A percentile compares a stretch with the other conserved stretches of the same genome.
Conservation (phyloP, 2,797 vertebrate species). For the Myotis daubentonii region DNA sequence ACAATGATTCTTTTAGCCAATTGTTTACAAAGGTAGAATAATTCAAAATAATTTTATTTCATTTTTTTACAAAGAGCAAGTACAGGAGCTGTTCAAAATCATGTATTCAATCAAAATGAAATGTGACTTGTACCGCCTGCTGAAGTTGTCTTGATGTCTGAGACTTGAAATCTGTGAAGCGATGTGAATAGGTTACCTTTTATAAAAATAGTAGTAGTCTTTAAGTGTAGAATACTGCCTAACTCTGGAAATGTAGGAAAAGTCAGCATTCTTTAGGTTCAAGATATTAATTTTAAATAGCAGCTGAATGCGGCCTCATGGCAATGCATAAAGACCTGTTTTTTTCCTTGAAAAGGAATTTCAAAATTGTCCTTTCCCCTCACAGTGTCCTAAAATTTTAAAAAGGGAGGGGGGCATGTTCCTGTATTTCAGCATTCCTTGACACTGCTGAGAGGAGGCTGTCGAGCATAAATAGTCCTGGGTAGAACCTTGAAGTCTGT, state of each 20-base stretch:
- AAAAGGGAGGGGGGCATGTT: conserved; percentile 74
- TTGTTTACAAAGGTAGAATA: conserved; percentile 86
- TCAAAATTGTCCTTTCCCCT: conserved; percentile 86
- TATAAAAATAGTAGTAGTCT: conserved; percentile 93
- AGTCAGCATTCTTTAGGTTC: conserved; percentile 90
- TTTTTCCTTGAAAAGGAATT: conserved; percentile 87
- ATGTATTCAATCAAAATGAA: conserved; percentile 84
- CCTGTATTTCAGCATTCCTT: conserved; percentile 86
- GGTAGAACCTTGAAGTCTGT: conserved; percentile 79
- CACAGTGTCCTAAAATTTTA: conserved; percentile 84
- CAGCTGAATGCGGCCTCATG: conserved; percentile 89
- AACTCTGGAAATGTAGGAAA: conserved; percentile 88
- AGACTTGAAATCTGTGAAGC: conserved; percentile 86
- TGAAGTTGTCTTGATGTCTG: conserved; percentile 85
- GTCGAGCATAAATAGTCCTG: conserved; percentile 84
- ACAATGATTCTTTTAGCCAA: conserved; percentile 85
- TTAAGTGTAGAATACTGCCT: conserved; percentile 89
- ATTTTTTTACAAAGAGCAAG: conserved; percentile 85
- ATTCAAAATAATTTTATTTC: conserved; percentile 86
- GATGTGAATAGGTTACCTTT: conserved; percentile 86
- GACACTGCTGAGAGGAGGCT: conserved; percentile 83
- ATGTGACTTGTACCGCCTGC: conserved; percentile 87
- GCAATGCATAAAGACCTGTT: conserved; percentile 85
- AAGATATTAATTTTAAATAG: conserved; percentile 91
- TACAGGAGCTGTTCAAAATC: conserved; percentile 85